Conservation (phyloP, 2,113 vertebrate genomes). For the Chloropsis cyanopogon region DNA sequence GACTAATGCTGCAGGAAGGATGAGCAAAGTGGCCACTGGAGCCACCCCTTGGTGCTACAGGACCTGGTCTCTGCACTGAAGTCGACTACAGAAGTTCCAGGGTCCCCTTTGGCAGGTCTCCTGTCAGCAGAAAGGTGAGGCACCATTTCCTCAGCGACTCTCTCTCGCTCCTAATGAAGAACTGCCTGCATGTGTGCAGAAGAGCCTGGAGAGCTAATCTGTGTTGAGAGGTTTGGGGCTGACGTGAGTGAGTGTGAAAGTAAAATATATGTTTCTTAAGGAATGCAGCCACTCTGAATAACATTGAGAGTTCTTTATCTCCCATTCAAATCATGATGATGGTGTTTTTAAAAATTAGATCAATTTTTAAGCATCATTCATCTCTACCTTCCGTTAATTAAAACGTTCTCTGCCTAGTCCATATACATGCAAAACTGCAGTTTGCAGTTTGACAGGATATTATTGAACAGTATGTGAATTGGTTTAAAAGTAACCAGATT, state of each 20-base stretch:
- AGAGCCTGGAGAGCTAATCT: not conserved
- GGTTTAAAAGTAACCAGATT: conserved; percentile 76
- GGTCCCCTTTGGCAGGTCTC: not conserved
- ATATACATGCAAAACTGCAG: conserved; percentile 65
- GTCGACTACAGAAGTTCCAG: not conserved
- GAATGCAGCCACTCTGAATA: not conserved
- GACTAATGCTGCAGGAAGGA: not conserved
- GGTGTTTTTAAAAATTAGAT: conserved; percentile 14
- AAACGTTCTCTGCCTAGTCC: conserved; percentile 34
- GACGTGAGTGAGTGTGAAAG: not conserved
- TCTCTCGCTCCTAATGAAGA: not conserved
- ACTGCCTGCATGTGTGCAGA: not conserved
- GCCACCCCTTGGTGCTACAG: not conserved
- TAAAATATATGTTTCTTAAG: not conserved
- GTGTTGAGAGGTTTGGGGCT: not conserved
- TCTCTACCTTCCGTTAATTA: conserved; percentile 68
- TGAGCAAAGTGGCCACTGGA: not conserved
- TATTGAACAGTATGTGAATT: conserved; percentile 74
- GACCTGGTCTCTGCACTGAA: not conserved
- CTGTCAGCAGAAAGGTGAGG: not conserved
- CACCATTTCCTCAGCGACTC: not conserved
- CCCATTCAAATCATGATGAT: conserved; percentile 9
- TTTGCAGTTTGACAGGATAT: conserved; percentile 71
- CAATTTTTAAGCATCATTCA: conserved; percentile 63
- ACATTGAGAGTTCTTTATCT: conserved; percentile 28